Percentiles rank a stretch among this genome's conserved stretches.
These are phyloP conservation scores for Salvator merianae DNA, from an alignment of 2,113 vertebrate genomes.

Conservation along the genomic window DNA sequence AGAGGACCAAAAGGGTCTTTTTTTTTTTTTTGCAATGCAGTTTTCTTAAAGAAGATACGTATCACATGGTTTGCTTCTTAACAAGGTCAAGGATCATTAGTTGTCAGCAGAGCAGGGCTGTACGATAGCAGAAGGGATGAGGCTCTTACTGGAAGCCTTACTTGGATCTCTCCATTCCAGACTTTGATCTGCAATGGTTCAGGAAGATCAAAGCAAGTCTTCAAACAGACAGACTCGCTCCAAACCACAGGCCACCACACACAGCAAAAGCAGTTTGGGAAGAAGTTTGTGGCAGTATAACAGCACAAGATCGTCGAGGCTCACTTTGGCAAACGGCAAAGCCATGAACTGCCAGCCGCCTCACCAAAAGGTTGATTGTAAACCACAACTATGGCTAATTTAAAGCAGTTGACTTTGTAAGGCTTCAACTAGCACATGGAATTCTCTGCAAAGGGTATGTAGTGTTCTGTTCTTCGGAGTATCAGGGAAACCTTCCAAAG, in stretches of 20 bases:
- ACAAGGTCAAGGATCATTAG: neutral
- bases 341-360: neutral
- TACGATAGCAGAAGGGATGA: no score
- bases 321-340: neutral
- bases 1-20: no score
- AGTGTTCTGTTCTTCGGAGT: neutral
- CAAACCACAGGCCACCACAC: no score
- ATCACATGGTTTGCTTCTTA: neutral
- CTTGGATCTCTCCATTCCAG: no score
- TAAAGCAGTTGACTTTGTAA: neutral
- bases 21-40: no score
- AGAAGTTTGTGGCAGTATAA: neutral
- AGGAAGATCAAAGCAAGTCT: no score
- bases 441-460: neutral
- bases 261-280: neutral
- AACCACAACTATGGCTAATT: neutral
- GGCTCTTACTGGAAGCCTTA: neutral
- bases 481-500: neutral
- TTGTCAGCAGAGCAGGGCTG: no score
- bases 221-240: no score
- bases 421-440: neutral
- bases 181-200: no score
- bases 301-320: neutral
- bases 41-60: no score
- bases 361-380: neutral